A percentile compares a stretch with the other conserved stretches of the same genome.
Conservation (phyloP, 2,888 invertebrate species). For the Galeruca laticollis region DNA sequence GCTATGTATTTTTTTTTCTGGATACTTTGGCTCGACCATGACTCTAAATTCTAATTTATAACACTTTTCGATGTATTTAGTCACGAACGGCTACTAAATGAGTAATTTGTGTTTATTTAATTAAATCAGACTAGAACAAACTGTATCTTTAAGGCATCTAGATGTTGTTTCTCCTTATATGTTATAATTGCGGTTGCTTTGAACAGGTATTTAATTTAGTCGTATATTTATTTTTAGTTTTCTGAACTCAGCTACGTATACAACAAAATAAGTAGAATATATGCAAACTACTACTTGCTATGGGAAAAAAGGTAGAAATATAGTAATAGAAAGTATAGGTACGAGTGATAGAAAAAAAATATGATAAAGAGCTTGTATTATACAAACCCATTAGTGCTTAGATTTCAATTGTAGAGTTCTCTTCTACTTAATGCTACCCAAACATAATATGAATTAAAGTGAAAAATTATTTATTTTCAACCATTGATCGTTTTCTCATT, state of each 20-base stretch:
- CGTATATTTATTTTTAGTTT: slow-evolving; percentile 30
- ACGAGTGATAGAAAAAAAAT: too few species aligned
- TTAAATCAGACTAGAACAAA: slow-evolving; percentile 36
- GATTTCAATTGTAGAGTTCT: too few species aligned
- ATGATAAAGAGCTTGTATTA: too few species aligned
- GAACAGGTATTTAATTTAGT: slow-evolving; percentile 25
- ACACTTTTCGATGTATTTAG: slow-evolving; percentile 25
- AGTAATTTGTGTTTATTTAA: slow-evolving; percentile 37
- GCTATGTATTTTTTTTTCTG: too few species aligned
- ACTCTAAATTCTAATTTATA: slow-evolving; percentile 33
- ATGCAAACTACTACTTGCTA: slow-evolving; percentile 2
- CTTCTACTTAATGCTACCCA: too few species aligned
- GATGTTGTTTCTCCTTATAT: slow-evolving; percentile 31
- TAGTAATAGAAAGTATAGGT: slow-evolving; percentile 10
- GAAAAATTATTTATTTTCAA: too few species aligned
- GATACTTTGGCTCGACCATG: slow-evolving; percentile 13
- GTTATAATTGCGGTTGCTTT: slow-evolving; percentile 29
- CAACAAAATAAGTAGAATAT: slow-evolving; percentile 5
- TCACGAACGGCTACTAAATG: slow-evolving; percentile 31
- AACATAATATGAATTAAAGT: too few species aligned
- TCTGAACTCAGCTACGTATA: not conserved
- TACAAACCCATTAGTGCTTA: too few species aligned
- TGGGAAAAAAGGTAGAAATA: not conserved
- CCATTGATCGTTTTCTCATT: too few species aligned
- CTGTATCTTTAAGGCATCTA: slow-evolving; percentile 33